These are phyloP conservation scores for Emydura subglobosa DNA, from an alignment of 2,113 vertebrate genomes.

Conservation along the genomic window DNA sequence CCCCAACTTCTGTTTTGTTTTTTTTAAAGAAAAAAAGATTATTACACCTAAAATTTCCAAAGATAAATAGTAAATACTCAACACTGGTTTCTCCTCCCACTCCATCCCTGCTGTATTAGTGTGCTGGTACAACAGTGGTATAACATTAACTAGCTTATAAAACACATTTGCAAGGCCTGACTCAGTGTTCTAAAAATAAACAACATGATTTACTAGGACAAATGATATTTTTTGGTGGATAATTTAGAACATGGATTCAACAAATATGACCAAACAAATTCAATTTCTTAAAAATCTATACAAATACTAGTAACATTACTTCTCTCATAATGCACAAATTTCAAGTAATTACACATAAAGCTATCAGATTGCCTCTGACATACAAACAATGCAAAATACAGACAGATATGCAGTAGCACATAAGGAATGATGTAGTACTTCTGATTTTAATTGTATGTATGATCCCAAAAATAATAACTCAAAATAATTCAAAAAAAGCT, in stretches of 20 bases:
- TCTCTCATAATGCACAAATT: constrained; percentile 59
- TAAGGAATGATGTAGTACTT: constrained; percentile 44
- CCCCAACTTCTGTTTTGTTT: constrained; percentile 1
- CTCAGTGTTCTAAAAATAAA: constrained; percentile 70
- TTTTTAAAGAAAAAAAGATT: constrained; percentile 25
- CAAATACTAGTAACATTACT: constrained; percentile 53
- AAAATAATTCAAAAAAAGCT: constrained; percentile 91
- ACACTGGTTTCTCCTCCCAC: constrained; percentile 2
- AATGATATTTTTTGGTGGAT: constrained; percentile 36
- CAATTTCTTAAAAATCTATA: constrained; percentile 72
- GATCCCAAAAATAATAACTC: constrained; percentile 65
- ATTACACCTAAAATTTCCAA: constrained; percentile 4
- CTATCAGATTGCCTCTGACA: constrained; percentile 57
- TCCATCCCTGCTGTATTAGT: neutral
- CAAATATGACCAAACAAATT: constrained; percentile 69
- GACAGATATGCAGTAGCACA: constrained; percentile 46
- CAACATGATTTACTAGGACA: constrained; percentile 49
- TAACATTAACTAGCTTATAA: constrained; percentile 46
- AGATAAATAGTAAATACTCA: neutral
- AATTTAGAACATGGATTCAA: constrained; percentile 70
- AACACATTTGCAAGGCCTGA: constrained; percentile 21
- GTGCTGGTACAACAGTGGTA: neutral
- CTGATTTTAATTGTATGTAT: constrained; percentile 37
- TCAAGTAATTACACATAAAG: constrained; percentile 51
- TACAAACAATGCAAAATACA: constrained; percentile 68